These are phyloP conservation scores for Hybos culiciformis DNA, from an alignment of 2,888 invertebrate genomes.

Conservation along the genomic window DNA sequence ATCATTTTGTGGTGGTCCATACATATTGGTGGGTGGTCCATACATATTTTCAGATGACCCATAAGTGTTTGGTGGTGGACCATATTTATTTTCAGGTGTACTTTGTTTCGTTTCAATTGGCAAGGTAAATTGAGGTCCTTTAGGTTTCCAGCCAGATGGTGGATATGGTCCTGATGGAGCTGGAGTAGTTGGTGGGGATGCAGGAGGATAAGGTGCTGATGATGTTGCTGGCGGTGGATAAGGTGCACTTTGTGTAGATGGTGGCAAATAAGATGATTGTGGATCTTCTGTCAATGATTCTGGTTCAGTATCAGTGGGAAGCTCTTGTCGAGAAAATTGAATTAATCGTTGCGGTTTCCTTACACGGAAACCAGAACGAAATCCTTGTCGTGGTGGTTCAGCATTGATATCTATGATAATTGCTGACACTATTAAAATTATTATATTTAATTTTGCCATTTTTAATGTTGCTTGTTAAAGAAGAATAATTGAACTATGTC, in stretches of 20 bases:
- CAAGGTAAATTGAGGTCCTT: slow-evolving; percentile 5
- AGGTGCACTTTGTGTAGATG: not conserved
- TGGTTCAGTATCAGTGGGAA: not conserved
- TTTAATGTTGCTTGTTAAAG: not conserved
- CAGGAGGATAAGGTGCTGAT: no score
- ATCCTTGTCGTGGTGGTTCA: not conserved
- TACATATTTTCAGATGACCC: not conserved
- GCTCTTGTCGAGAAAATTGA: not conserved
- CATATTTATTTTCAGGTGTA: not conserved
- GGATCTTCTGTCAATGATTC: not conserved
- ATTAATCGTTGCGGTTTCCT: not conserved
- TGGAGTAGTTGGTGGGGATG: not conserved
- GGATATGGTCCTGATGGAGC: slow-evolving; percentile 2
- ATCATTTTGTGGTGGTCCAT: not conserved
- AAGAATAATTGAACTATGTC: no score
- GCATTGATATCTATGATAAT: not conserved
- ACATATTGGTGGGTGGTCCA: not conserved
- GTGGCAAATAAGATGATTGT: not conserved
- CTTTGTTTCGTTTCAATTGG: slow-evolving; percentile 1
- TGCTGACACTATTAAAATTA: not conserved
- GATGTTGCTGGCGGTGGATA: no score
- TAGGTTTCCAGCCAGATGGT: slow-evolving; percentile 10
- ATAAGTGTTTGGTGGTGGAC: not conserved
- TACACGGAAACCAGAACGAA: not conserved
- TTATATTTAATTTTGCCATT: not conserved